Conservation (phyloP, 2,888 invertebrate genomes). For the Lamellibrachia satsuma region DNA sequence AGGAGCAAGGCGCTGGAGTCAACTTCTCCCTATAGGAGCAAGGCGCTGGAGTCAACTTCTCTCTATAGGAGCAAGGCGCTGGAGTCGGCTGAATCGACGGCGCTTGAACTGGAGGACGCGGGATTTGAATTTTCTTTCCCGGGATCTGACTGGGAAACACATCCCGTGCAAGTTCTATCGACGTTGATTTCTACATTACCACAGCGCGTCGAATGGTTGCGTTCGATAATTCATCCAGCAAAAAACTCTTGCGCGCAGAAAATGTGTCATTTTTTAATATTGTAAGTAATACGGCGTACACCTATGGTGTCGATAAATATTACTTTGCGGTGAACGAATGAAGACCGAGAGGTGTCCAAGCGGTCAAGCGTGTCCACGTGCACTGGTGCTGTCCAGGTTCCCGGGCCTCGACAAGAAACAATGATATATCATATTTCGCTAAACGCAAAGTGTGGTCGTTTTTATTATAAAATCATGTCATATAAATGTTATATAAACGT, state of each 20-base stretch:
- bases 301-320: not conserved
- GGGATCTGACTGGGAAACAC: not conserved
- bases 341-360: not conserved
- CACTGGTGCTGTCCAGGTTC: not conserved
- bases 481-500: too few species aligned
- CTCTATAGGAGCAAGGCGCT: too few species aligned
- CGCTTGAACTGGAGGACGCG: too few species aligned
- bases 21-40: too few species aligned
- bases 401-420: not conserved
- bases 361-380: not conserved
- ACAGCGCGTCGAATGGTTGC: not conserved
- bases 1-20: too few species aligned
- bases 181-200: not conserved
- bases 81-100: too few species aligned
- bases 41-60: too few species aligned
- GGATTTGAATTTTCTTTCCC: too few species aligned
- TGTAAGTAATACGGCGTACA: slow-evolving; percentile 5
- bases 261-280: not conserved
- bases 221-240: not conserved
- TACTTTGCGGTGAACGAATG: not conserved
- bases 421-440: not conserved
- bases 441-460: not conserved
- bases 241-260: not conserved
- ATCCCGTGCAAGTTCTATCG: not conserved
- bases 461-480: too few species aligned